A percentile compares a stretch with the other conserved stretches of the same genome.
phyloP scores from a whole-genome alignment of 2,888 invertebrate species.

The Acleris cristana region DNA sequence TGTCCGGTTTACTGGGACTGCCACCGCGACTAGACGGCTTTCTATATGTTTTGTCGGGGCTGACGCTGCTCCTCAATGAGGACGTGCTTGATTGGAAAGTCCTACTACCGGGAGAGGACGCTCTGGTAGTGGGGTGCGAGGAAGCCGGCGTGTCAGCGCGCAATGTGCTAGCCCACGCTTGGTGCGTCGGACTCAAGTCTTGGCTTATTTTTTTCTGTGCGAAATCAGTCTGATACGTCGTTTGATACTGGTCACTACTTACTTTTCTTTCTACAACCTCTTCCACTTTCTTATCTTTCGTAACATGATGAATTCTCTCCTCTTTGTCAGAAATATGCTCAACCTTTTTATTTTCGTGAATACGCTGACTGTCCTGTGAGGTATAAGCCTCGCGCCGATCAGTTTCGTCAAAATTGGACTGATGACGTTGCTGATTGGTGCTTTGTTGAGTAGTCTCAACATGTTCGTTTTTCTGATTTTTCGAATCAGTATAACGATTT shows the following conservation, averaged over 20 bases:
- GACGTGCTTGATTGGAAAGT: slow-evolving; percentile 79
- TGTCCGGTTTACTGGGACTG: slow-evolving; percentile 63
- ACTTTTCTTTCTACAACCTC: slow-evolving; percentile 60
- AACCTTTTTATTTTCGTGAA: slow-evolving; percentile 49
- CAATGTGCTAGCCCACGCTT: slow-evolving; percentile 89
- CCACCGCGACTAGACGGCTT: slow-evolving; percentile 68
- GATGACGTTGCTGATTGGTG: slow-evolving; percentile 23
- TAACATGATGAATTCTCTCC: slow-evolving; percentile 52
- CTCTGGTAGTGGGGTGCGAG: slow-evolving; percentile 74
- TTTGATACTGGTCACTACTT: slow-evolving; percentile 80
- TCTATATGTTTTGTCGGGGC: slow-evolving; percentile 70
- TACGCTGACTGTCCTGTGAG: slow-evolving; percentile 43
- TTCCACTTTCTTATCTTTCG: slow-evolving; percentile 55
- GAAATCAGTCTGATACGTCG: slow-evolving; percentile 85
- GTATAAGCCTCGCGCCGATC: slow-evolving; percentile 45
- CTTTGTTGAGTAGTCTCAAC: slow-evolving; percentile 24
- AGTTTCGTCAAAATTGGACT: slow-evolving; percentile 48
- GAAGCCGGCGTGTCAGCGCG: slow-evolving; percentile 86
- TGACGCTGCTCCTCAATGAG: slow-evolving; percentile 81
- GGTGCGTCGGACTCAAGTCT: slow-evolving; percentile 88
- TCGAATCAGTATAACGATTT: slow-evolving; percentile 49
- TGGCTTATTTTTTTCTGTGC: slow-evolving; percentile 83
- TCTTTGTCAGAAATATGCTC: slow-evolving; percentile 50
- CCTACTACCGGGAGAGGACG: slow-evolving; percentile 83
- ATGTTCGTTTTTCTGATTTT: slow-evolving; percentile 34